Conservation (phyloP, 2,797 vertebrate species). For the Avahi laniger region DNA sequence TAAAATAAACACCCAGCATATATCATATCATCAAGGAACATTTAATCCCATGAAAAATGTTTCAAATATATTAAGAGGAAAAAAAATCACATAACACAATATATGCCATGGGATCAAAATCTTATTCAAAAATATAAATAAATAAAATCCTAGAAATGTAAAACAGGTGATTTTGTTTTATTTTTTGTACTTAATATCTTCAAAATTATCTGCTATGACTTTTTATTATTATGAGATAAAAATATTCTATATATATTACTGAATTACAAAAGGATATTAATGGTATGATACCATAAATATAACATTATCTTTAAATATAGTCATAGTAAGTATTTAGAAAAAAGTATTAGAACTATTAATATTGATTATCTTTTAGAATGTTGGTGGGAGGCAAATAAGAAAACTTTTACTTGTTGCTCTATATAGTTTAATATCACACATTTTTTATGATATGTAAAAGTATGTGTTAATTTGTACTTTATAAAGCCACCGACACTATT, state of each 20-base stretch:
- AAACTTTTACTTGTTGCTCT: background rate
- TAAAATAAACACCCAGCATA: background rate
- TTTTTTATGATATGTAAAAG: background rate
- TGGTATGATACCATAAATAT: background rate
- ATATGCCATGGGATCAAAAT: background rate
- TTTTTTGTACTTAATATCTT: background rate
- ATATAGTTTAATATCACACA: background rate
- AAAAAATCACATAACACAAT: background rate
- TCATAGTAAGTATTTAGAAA: background rate
- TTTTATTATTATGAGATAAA: background rate
- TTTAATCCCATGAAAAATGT: background rate
- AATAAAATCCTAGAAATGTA: background rate
- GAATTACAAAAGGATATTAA: background rate
- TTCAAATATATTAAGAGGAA: background rate
- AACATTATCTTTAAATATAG: background rate
- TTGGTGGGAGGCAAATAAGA: background rate
- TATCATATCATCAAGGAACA: background rate
- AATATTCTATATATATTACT: background rate
- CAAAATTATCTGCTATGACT: background rate
- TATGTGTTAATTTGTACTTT: background rate
- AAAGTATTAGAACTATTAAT: background rate
- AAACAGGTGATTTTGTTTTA: background rate
- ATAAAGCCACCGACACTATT: background rate
- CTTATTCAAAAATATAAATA: background rate
- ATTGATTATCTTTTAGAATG: background rate